Evolutionary conservation across 2,113 vertebrate genomes (phyloP), one percentile per base, ranked within the genome.

Genomic region (Paramisgurnus dabryanus): DNA sequence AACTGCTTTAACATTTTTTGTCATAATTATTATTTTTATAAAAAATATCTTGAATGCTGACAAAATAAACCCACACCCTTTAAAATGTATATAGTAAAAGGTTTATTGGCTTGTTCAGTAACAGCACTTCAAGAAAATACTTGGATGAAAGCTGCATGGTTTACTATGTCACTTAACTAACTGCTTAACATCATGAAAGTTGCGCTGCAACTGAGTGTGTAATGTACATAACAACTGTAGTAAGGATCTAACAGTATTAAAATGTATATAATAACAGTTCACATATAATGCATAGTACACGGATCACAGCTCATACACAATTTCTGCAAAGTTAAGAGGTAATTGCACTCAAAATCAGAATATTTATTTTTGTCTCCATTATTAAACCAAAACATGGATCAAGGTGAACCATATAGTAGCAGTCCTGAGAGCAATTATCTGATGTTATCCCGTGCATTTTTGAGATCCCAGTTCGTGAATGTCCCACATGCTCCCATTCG

Each of bases 131-230:
- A 2, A 0, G n/a, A n/a, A 76, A 27, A 58, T 61, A 53, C 53
- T 41, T 7, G 39, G 13, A 73, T 47, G 58, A 27, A 58, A 68
- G n/a, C 41, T 41, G 18, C 11, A 12, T 18, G 12, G 58, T 66
- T 22, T 50, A n/a, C 12, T 9, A 76, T 17, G n/a, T 70, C 64
- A 77, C 39, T 13, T 17, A 76, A 47, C 45, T 49, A 34, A 27
- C 27, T 34, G 47, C 55, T 79, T 58, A 49, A 61, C 39, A 69
- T 60, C 47, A 67, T 41, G 53, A 64, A 64, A 64, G 75, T 84
- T 78, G 63, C 75, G 83, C 76, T 84, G 68, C 79, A 79, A 83
- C 81, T 53, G 45, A 55, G 12, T 79, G 40, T 76, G 18, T 27
- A 18, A 64, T 45, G 43, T 45, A 50, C 17, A 67, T 67, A 73